A percentile compares a stretch with the other conserved stretches of the same genome.
Conservation (phyloP, 1,140 invertebrate species). For the Lepidurus apus region DNA sequence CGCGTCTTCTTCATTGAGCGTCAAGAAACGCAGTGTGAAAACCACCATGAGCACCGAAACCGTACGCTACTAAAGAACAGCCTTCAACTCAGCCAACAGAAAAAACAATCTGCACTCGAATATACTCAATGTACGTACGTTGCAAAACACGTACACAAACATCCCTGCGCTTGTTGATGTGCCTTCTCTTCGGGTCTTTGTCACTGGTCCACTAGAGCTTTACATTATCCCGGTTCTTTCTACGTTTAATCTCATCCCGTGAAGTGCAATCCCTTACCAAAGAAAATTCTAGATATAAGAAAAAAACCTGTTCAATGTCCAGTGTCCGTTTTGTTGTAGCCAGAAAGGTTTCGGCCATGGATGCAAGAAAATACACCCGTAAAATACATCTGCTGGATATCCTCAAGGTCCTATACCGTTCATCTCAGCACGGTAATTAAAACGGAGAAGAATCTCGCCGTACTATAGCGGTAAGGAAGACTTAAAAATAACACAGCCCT, state of each 20-base stretch:
- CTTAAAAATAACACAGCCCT: neutral
- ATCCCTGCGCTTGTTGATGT: neutral
- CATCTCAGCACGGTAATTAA: neutral
- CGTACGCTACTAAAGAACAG: constrained; percentile 25
- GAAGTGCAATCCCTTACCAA: neutral
- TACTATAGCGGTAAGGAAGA: neutral
- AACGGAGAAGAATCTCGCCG: neutral
- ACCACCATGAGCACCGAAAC: constrained; percentile 34
- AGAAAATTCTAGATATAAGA: neutral
- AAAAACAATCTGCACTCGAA: too few relatives aligned
- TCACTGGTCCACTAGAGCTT: neutral
- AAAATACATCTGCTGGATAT: neutral
- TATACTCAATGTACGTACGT: neutral
- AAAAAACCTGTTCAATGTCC: neutral
- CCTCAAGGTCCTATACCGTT: neutral
- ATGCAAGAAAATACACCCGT: constrained; percentile 5
- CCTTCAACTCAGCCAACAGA: too few relatives aligned
- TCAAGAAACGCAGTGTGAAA: constrained; percentile 35
- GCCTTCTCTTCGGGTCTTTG: neutral
- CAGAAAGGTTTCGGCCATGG: neutral
- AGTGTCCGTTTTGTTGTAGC: constrained; percentile 14
- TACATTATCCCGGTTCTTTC: constrained; percentile 2
- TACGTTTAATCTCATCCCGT: neutral
- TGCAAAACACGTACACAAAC: neutral
- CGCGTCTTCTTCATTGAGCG: constrained; percentile 31